Evolutionary conservation across 1,140 invertebrate species (phyloP).

Genomic region (Hyposmocoma kahamanoa): DNA sequence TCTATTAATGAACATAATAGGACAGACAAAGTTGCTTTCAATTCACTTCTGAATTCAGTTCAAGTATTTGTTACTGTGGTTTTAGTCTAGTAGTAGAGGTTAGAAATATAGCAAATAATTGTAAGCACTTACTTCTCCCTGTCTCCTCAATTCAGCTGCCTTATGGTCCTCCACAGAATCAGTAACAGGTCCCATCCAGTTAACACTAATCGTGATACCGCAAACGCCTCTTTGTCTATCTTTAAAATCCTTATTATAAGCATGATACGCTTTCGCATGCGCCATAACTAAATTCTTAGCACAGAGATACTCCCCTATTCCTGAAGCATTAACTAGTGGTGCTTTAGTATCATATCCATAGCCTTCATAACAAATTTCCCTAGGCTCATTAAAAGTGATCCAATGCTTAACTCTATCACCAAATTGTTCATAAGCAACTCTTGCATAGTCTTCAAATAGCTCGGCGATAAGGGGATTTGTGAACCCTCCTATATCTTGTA

Average conservation of each 20-base stretch:
- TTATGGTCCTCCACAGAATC: background rate
- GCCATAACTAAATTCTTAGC: conserved; percentile 24
- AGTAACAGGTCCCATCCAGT: background rate
- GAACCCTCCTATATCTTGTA: conserved; percentile 63
- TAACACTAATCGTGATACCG: background rate
- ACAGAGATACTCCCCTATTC: conserved; percentile 43
- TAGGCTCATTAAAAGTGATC: conserved; percentile 55
- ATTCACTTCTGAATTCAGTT: too few relatives aligned
- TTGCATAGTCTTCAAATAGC: conserved; percentile 67
- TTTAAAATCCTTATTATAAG: background rate
- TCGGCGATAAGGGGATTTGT: conserved; percentile 30
- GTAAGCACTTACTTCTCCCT: background rate
- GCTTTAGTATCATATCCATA: conserved; percentile 28
- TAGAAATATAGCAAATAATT: too few relatives aligned
- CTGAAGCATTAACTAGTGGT: conserved; percentile 29
- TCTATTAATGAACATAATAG: too few relatives aligned
- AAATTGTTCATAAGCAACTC: conserved; percentile 49
- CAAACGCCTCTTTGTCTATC: background rate
- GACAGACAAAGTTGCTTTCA: too few relatives aligned
- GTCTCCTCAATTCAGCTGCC: background rate
- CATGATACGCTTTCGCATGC: background rate
- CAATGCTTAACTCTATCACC: conserved; percentile 49
- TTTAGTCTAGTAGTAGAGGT: too few relatives aligned
- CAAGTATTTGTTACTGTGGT: too few relatives aligned
- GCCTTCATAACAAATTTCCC: conserved; percentile 23